Percentiles rank a stretch among this genome's conserved stretches.
Conservation (phyloP, 2,888 invertebrate genomes). For the Nephrotoma guestfalica region DNA sequence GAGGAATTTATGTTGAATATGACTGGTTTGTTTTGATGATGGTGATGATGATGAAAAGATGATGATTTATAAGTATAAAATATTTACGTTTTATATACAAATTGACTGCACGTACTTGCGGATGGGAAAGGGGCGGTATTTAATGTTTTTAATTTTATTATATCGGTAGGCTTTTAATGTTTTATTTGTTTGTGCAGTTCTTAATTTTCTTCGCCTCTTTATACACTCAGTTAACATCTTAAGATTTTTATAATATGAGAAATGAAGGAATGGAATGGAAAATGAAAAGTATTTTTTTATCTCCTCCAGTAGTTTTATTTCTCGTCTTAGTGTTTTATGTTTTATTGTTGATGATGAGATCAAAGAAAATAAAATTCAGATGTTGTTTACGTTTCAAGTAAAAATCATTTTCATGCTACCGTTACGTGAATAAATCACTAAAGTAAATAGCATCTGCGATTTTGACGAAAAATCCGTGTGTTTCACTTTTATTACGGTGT, state of each 20-base stretch:
- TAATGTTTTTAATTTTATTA: background rate
- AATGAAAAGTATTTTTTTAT: background rate
- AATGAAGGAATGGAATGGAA: background rate
- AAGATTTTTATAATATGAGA: background rate
- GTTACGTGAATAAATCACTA: background rate
- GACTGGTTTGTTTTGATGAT: background rate
- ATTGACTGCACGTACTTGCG: background rate
- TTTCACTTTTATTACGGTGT: background rate
- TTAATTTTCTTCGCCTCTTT: background rate
- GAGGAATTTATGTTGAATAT: background rate
- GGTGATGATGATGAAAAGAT: background rate
- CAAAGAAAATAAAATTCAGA: background rate
- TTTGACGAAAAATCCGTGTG: background rate
- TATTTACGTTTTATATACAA: background rate
- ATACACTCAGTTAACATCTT: background rate
- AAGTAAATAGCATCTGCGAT: background rate
- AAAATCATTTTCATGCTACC: background rate
- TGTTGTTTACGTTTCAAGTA: background rate
- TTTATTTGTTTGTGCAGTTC: background rate
- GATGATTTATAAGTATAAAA: too few relatives aligned
- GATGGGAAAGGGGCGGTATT: background rate
- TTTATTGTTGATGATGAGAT: background rate
- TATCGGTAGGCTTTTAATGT: background rate
- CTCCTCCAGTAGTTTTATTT: background rate
- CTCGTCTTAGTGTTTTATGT: background rate